Evolutionary conservation across 2,797 vertebrate genomes (phyloP).

Genomic region (Glyptemys insculpta): DNA sequence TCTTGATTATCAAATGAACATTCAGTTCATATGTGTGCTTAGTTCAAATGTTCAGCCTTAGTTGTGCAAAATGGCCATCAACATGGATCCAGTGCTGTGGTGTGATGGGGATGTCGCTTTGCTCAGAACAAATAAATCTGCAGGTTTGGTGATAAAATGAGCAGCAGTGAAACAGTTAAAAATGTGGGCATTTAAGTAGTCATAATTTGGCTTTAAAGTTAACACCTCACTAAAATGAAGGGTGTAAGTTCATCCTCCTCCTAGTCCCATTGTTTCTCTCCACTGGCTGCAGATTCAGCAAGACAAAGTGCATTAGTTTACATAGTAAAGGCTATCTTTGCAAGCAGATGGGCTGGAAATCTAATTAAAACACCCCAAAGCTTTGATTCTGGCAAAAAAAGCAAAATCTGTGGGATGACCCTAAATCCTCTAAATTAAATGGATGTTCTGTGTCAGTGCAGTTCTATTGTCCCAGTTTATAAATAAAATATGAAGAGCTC

Average conservation of each 20-base stretch:
- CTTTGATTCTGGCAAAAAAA: slow-evolving; percentile 67
- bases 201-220: slow-evolving; percentile 42
- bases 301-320: slow-evolving; percentile 61
- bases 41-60: not conserved
- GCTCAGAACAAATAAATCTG: not conserved
- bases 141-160: slow-evolving; percentile 11
- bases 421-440: slow-evolving; percentile 70
- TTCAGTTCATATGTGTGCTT: not conserved
- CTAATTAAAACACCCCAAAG: slow-evolving; percentile 66
- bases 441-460: slow-evolving; percentile 46
- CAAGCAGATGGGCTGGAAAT: slow-evolving; percentile 75
- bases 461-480: slow-evolving; percentile 60
- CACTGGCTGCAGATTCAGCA: slow-evolving; percentile 52
- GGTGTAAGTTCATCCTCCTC: slow-evolving; percentile 24
- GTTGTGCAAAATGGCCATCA: not conserved
- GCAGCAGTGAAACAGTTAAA: slow-evolving; percentile 33
- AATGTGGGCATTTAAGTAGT: slow-evolving; percentile 4
- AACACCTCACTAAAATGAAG: not conserved
- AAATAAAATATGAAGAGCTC: slow-evolving; percentile 74
- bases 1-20: not conserved
- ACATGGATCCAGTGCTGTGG: not conserved
- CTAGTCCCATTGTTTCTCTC: slow-evolving; percentile 52
- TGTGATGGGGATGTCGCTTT: not conserved
- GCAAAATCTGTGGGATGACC: slow-evolving; percentile 53
- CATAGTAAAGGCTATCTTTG: slow-evolving; percentile 68